Base-by-base conservation (phyloP, 2,888 invertebrate genomes). In the Oegoconia quadripuncta region DNA sequence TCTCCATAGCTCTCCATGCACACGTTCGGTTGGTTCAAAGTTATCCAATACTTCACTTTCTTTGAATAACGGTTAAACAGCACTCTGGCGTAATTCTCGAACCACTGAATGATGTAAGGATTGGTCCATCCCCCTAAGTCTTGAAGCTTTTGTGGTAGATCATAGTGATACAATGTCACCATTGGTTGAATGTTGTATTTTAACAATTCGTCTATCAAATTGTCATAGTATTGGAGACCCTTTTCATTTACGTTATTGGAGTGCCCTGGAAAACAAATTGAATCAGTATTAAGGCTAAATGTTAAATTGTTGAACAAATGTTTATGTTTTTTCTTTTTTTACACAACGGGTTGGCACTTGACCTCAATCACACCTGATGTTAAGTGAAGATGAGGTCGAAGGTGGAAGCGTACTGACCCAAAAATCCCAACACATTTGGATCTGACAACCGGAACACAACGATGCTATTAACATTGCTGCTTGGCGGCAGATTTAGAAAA, bases 21-120 rank as follows among this genome's bases (percentile, higher is more conserved):
- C 4, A 80, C 64, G 1, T 68, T 74, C 0, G 91, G 91, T 48
- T 92, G 91, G 59, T 92, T 91, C 1, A 91, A 68, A 0, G 91
- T 91, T 1, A 90, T 79, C 91, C 91, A 92, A 30, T 74, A 77
- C 44, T 89, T 82, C 0, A 89, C 76, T 73, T 0, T 87, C 88
- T 44, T 81, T 89, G 48, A 69, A 61, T 3, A 73, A 50, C 46
- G 81, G 89, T 29, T 8, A 17, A 28, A 38, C 1, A 1, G 86
- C 49, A 2, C 86, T 48, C 12, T 62, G 0, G 89, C 83, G 50
- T 89, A 90, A 6, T 83, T 74, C 39, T 74, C 73, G 39, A 90
- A 90, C 78, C 89, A 88, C 15, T 74, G 52, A 0, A 46, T 34
- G 3, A 18, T 8, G 13, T 64, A 38, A 0, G 78, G 69, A 37